Conservation (phyloP, 2,797 vertebrate genomes). For the Octomys mimax region DNA sequence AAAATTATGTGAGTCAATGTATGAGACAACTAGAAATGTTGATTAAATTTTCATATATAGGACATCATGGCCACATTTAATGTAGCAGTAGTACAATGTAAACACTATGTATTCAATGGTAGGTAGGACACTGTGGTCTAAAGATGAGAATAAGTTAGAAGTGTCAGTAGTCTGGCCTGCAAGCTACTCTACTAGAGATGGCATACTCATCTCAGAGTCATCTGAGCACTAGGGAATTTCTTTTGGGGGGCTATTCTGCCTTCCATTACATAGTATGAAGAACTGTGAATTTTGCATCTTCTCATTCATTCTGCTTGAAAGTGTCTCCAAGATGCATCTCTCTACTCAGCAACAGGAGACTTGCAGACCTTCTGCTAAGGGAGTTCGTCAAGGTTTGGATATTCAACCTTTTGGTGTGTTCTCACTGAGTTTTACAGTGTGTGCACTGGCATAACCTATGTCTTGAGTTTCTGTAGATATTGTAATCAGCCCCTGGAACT, state of each 20-base stretch:
- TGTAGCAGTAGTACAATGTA: too few species aligned
- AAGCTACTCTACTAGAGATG: neutral
- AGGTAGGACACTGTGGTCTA: too few species aligned
- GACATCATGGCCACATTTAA: too few species aligned
- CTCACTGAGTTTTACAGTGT: neutral
- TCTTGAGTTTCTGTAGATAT: neutral
- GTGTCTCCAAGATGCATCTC: neutral
- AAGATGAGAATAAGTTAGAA: too few species aligned
- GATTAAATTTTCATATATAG: too few species aligned
- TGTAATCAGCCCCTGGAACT: neutral
- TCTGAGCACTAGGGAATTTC: neutral
- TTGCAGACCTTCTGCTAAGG: neutral
- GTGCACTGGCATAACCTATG: too few species aligned
- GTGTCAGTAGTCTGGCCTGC: too few species aligned
- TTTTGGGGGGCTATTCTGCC: neutral
- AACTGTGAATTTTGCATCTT: neutral
- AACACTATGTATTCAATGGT: too few species aligned
- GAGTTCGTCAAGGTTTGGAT: neutral
- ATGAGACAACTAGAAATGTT: too few species aligned
- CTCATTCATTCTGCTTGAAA: neutral
- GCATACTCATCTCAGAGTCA: neutral
- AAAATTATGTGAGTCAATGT: too few species aligned
- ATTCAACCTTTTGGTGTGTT: neutral
- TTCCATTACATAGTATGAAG: neutral
- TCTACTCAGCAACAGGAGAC: neutral